These are phyloP conservation scores for Macrosoma leucophasiata DNA, from an alignment of 2,888 invertebrate species.

Conservation along the genomic window DNA sequence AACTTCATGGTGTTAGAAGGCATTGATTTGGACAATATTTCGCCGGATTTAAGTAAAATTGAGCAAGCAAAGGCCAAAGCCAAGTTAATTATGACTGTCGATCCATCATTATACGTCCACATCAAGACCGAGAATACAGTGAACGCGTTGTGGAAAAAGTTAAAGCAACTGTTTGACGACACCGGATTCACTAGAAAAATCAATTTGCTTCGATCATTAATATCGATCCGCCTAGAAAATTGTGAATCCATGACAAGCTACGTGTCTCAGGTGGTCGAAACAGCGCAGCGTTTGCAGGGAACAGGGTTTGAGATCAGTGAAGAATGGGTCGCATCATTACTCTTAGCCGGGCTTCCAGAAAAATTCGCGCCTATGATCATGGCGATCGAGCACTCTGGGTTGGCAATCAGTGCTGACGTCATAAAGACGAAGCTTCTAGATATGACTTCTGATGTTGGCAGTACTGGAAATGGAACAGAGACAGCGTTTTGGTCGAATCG, in stretches of 20 bases:
- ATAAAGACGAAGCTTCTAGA: constrained; percentile 18
- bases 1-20: constrained; percentile 15
- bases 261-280: constrained; percentile 20
- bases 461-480: constrained; percentile 7
- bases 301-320: constrained; percentile 23
- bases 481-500: constrained; percentile 9
- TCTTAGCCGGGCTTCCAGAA: constrained; percentile 24
- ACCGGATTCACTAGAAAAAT: constrained; percentile 14
- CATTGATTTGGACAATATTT: constrained; percentile 5
- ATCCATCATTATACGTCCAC: constrained; percentile 16
- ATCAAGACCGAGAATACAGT: constrained; percentile 15
- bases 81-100: constrained; percentile 18
- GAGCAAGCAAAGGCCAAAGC: constrained; percentile 15
- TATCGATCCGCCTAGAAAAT: constrained; percentile 17
- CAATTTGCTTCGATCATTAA: constrained; percentile 11
- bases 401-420: constrained; percentile 10
- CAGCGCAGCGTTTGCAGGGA: constrained; percentile 20
- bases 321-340: constrained; percentile 23
- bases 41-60: constrained; percentile 1
- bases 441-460: constrained; percentile 16
- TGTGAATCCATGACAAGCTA: constrained; percentile 19
- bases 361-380: constrained; percentile 23
- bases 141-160: constrained; percentile 8
- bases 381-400: constrained; percentile 20
- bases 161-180: constrained; percentile 19